Percentiles rank a stretch among this genome's conserved stretches.
Evolutionary conservation across 2,797 vertebrate species (phyloP).

Genomic region (Gobionotothen gibberifrons): DNA sequence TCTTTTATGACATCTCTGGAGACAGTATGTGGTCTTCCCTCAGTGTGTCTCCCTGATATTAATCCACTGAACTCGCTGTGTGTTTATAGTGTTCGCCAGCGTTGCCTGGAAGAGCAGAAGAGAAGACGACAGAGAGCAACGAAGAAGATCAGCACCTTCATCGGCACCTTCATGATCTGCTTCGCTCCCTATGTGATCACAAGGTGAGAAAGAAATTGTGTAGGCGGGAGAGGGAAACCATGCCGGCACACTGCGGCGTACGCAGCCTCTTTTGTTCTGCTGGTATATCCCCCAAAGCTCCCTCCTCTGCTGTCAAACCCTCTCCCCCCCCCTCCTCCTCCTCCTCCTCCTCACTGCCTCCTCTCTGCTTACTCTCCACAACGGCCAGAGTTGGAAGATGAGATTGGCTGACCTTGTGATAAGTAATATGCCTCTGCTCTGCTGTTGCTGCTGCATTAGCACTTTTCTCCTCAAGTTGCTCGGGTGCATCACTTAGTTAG

Average conservation of each 20-base stretch:
- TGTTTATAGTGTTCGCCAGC: slow-evolving; percentile 89
- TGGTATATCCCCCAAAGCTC: slow-evolving; percentile 36
- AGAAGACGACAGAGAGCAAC: slow-evolving; percentile 93
- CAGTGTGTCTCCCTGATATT: slow-evolving; percentile 1
- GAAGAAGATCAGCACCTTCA: slow-evolving; percentile 97
- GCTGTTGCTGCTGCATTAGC: slow-evolving; percentile 75
- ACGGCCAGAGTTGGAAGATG: slow-evolving; percentile 65
- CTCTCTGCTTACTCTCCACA: slow-evolving; percentile 47
- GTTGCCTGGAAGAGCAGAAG: slow-evolving; percentile 93
- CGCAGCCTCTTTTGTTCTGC: slow-evolving; percentile 37
- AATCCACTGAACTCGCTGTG: neutral
- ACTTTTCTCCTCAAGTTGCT: slow-evolving; percentile 67
- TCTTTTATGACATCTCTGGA: neutral
- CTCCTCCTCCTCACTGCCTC: slow-evolving; percentile 1
- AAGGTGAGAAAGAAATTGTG: slow-evolving; percentile 79
- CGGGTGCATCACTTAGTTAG: slow-evolving; percentile 55
- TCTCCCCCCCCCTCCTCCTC: neutral
- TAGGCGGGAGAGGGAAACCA: neutral
- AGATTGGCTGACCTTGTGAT: slow-evolving; percentile 82
- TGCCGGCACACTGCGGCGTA: slow-evolving; percentile 23
- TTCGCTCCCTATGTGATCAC: slow-evolving; percentile 97
- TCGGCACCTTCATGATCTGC: slow-evolving; percentile 95
- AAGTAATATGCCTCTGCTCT: slow-evolving; percentile 76
- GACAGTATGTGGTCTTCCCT: neutral
- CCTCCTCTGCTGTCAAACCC: slow-evolving; percentile 6